Base-by-base conservation (phyloP, 2,888 invertebrate species). In the Plemyria rubiginata region DNA sequence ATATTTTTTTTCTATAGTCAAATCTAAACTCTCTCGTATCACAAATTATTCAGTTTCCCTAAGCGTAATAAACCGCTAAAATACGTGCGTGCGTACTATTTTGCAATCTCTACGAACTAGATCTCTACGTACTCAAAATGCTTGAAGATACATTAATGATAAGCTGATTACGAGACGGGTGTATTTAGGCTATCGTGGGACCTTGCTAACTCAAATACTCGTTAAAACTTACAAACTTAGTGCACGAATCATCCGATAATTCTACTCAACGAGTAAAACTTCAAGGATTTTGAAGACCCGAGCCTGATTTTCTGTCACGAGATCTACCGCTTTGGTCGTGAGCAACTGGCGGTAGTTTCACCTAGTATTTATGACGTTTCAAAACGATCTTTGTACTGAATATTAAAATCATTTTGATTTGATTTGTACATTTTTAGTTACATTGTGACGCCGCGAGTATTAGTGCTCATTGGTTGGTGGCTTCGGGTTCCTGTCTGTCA, bases 391-490 rank as follows among this genome's bases (percentile, higher is more conserved):
- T 22, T 22, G 22, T 3, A 22, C 22, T 3, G 3, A 22, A 22
- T 22, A 22, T n/a, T n/a, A 22, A 22, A 3, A 22, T 3, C 22
- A 8, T 40, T 51, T 32, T 16, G 4, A 13, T 51, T 32, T 16
- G 4, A 13, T 50, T 4, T 43, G 5, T 16, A 15, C 40, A n/a
- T 59, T 76, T 76, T 45, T 66, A 91, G 91, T 80, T 90, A 48
- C 80, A 82, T 61, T 91, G 91, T 66, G 91, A 91, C 60, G 87
- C 88, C 13, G 90, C 88, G 11, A 82, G 82, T 9, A 80, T 91
- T 41, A 90, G 84, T 67, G 75, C 82, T 2, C 87, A 90, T 70
- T 91, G 91, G 91, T 66, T 91, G 22, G 68, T 91, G 28, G 82
- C 86, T 8, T 79, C 91, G 7, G 91, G 82, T 0, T 77, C 88